phyloP scores from a whole-genome alignment of 2,113 vertebrate genomes.

The human (Homo sapiens) region DNA sequence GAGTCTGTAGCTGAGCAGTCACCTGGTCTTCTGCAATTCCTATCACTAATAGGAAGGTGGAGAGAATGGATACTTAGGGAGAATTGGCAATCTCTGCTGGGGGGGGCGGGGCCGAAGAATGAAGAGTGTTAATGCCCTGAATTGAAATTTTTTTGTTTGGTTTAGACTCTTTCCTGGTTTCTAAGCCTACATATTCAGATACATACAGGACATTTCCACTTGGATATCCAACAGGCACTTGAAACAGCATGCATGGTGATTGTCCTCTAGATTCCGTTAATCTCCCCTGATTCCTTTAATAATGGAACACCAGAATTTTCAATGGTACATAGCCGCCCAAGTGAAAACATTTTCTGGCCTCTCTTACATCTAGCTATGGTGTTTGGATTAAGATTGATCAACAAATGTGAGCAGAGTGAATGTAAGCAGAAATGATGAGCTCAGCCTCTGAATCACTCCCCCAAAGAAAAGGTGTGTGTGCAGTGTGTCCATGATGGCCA shows the following conservation, averaged over 20 bases:
- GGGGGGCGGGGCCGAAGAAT: rapidly evolving
- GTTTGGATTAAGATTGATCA: not conserved
- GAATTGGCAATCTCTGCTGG: not conserved
- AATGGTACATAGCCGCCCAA: not conserved
- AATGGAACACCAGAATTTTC: not conserved
- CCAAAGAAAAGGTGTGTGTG: not conserved
- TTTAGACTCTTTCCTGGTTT: not conserved
- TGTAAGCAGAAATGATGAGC: not conserved
- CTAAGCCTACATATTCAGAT: not conserved
- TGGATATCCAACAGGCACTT: not conserved
- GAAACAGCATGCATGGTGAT: not conserved
- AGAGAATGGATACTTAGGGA: not conserved
- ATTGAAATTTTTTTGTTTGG: not conserved
- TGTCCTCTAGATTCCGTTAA: not conserved
- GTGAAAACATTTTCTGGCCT: not conserved
- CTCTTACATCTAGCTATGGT: not conserved
- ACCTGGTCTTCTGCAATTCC: not conserved
- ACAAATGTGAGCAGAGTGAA: not conserved
- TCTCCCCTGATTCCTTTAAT: not conserved
- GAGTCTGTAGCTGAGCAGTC: not conserved
- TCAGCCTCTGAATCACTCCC: not conserved
- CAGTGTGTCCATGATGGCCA: not conserved
- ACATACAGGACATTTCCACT: not conserved
- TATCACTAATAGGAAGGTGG: not conserved
- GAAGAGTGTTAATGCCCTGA: not conserved